Conservation (phyloP, 1,140 invertebrate genomes). For the Arion vulgaris region DNA sequence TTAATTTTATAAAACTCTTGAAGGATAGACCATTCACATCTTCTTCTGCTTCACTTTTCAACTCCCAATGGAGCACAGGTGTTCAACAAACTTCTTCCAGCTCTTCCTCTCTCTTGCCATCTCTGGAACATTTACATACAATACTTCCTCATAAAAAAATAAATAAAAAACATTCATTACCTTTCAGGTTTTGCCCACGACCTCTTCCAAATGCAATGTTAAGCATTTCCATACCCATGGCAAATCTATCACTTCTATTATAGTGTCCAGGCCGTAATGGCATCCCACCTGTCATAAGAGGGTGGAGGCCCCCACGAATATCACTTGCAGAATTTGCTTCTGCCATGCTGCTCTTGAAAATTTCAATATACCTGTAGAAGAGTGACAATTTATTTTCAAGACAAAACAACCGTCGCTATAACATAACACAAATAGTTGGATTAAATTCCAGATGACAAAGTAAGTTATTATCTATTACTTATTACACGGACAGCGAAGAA, state of each 20-base stretch:
- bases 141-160: no score
- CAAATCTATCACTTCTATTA: constrained; percentile 76
- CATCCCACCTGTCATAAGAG: constrained; percentile 71
- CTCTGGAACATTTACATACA: no score
- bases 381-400: neutral
- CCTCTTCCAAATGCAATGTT: constrained; percentile 63
- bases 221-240: constrained; percentile 58
- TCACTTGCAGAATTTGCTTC: constrained; percentile 83
- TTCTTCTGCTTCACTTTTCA: no score
- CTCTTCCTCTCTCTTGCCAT: no score
- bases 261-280: constrained; percentile 84
- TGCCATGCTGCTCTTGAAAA: constrained; percentile 89
- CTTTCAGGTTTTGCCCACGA: constrained; percentile 77
- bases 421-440: no score
- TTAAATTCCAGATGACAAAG: no score
- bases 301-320: constrained; percentile 53
- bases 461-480: no score
- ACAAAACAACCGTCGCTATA: neutral
- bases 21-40: no score
- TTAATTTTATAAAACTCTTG: no score
- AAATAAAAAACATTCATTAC: constrained; percentile 61
- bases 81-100: no score
- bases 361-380: constrained; percentile 89
- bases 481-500: no score
- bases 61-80: no score